Evolutionary conservation across 2,888 invertebrate genomes (phyloP), one percentile per base, ranked within the genome.

Genomic region (Phaedon cochleariae): DNA sequence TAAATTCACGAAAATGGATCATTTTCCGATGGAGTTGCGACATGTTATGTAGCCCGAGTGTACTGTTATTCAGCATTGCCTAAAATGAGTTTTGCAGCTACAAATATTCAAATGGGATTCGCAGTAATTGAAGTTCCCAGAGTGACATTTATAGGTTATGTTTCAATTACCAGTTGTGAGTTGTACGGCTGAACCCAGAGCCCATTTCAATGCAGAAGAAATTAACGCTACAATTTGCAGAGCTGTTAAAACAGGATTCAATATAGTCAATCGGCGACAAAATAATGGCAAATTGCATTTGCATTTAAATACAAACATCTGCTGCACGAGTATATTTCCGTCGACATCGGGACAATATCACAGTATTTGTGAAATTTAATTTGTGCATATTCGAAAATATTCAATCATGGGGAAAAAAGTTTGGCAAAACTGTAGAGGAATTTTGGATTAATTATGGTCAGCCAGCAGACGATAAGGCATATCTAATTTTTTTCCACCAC

Each of bases 201-300:
- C 31, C 2, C 52, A 52, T 52, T 52, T 31, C 12, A 18, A 20
- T 48, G 29, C 29, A 52, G 31, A 52, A 31, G 34, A 60, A 65
- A 37, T 57, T 52, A 53, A 52, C 46, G 48, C 12, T 48, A 60
- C 65, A 57, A 58, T 49, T 58, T 65, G 62, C 46, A 41, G 58
- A 34, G 55, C 48, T 62, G 65, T 62, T 41, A 48, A 62, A 65
- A 62, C 61, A 57, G 58, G 58, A 65, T 59, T 62, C 48, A 48
- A 58, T 61, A 65, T 62, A 54, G 65, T 34, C 65, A 58, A 65
- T 65, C 59, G 62, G 62, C 62, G 59, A 65, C 65, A 62, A 65
- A 62, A 62, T 65, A 62, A 65, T 65, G 58, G 65, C 57, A 31
- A 52, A 54, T 53, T 46, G 48, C 61, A 65, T 65, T 65, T 65